phyloP scores from a whole-genome alignment of 30 jellyfish, hydroid and myxozoan species.

The Aurelia aurita complex sp. Pacific region DNA sequence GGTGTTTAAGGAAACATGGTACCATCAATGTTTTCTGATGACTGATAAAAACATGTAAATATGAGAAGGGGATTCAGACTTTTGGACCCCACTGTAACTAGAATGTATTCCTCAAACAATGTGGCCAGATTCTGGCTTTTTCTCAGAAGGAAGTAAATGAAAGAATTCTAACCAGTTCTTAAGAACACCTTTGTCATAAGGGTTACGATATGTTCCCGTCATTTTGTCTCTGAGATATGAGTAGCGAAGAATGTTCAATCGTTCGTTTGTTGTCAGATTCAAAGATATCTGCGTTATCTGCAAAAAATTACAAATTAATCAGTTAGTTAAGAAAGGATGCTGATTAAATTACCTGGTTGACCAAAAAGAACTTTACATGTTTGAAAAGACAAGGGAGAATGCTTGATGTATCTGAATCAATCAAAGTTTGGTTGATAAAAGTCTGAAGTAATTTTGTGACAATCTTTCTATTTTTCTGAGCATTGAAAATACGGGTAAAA shows the following conservation, averaged over 20 bases:
- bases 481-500: too few relatives aligned
- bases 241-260: conserved; percentile 72
- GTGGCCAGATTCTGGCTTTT: neutral
- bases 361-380: too few relatives aligned
- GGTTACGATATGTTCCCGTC: conserved; percentile 79
- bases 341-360: too few relatives aligned
- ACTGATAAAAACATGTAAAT: too few relatives aligned
- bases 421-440: too few relatives aligned
- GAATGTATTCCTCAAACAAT: neutral
- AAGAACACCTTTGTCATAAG: conserved; percentile 81
- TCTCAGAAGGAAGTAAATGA: conserved; percentile 67
- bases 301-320: neutral
- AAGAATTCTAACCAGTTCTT: conserved; percentile 86
- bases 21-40: too few relatives aligned
- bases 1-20: too few relatives aligned
- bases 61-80: neutral
- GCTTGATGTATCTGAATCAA: too few relatives aligned
- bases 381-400: too few relatives aligned
- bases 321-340: too few relatives aligned
- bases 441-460: too few relatives aligned
- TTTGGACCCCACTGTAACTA: neutral
- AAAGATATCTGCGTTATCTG: conserved; percentile 74
- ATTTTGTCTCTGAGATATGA: conserved; percentile 72
- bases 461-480: too few relatives aligned
- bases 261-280: conserved; percentile 84